Percentiles rank a stretch among this genome's conserved stretches.
Conservation (phyloP, 2,888 invertebrate species). For the Caenorhabditis doughertyi region DNA sequence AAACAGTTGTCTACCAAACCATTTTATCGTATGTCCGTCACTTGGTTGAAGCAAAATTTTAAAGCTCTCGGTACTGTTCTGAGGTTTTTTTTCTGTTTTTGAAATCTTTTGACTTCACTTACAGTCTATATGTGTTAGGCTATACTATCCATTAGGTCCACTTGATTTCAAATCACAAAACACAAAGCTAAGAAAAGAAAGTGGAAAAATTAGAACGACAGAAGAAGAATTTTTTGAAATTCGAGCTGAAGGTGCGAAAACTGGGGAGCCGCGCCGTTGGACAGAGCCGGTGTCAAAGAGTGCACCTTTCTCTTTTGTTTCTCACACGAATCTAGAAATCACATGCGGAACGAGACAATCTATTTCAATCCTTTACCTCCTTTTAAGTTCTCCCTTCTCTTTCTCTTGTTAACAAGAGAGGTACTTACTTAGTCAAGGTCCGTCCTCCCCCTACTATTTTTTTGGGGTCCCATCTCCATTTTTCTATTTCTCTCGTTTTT, state of each 20-base stretch:
- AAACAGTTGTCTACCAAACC: background rate
- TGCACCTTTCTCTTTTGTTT: slow-evolving; percentile 30
- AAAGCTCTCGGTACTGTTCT: too few relatives aligned
- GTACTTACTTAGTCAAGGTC: slow-evolving; percentile 37
- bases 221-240: slow-evolving; percentile 33
- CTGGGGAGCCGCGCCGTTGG: slow-evolving; percentile 6
- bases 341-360: slow-evolving; percentile 45
- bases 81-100: too few relatives aligned
- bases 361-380: slow-evolving; percentile 43
- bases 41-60: too few relatives aligned
- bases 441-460: background rate
- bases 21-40: too few relatives aligned
- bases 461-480: slow-evolving; percentile 7
- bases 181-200: slow-evolving; percentile 1
- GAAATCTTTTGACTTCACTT: background rate
- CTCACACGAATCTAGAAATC: slow-evolving; percentile 58
- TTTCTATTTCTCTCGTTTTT: slow-evolving; percentile 19
- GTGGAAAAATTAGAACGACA: background rate
- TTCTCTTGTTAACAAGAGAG: slow-evolving; percentile 35
- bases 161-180: slow-evolving; percentile 23
- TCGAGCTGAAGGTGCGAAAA: slow-evolving; percentile 50
- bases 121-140: background rate
- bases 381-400: slow-evolving; percentile 9
- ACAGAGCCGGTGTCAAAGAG: slow-evolving; percentile 9
- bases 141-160: background rate